Percentiles rank a stretch among this genome's conserved stretches.
Evolutionary conservation across 2,888 invertebrate genomes (phyloP).

Genomic region (Drosophila mulleri): DNA sequence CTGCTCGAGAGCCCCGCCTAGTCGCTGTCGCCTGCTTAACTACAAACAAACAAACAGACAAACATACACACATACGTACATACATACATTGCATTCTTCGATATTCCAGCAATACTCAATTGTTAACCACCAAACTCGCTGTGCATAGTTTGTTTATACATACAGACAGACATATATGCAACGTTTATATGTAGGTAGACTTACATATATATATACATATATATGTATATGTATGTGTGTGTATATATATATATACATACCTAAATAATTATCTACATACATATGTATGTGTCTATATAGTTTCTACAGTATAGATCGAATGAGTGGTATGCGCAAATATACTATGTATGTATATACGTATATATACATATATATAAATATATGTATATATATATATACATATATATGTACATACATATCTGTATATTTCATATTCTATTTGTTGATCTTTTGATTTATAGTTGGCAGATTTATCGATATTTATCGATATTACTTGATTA

Average conservation of each 20-base stretch:
- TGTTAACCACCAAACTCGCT: conserved; percentile 27
- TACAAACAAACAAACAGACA: too few relatives aligned
- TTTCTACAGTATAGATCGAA: not conserved
- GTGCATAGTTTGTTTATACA: conserved; percentile 16
- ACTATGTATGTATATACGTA: too few relatives aligned
- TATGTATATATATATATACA: not conserved
- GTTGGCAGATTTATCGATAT: too few relatives aligned
- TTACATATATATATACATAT: too few relatives aligned
- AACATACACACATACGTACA: too few relatives aligned
- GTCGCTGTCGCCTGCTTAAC: not conserved
- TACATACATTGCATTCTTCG: not conserved
- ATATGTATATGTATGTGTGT: not conserved
- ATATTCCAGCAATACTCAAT: not conserved
- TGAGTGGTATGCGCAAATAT: conserved; percentile 4
- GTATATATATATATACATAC: not conserved
- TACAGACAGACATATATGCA: too few relatives aligned
- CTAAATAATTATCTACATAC: not conserved
- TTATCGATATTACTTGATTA: too few relatives aligned
- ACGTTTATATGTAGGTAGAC: not conserved
- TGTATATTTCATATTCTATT: conserved; percentile 7
- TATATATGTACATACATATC: too few relatives aligned
- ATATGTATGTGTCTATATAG: not conserved
- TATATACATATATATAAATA: too few relatives aligned
- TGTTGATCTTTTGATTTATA: not conserved
- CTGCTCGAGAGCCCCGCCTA: conserved; percentile 60